Percentiles rank a stretch among this genome's conserved stretches.
These are phyloP conservation scores for Tiphia femorata DNA, from an alignment of 2,888 invertebrate genomes.

Conservation along the genomic window DNA sequence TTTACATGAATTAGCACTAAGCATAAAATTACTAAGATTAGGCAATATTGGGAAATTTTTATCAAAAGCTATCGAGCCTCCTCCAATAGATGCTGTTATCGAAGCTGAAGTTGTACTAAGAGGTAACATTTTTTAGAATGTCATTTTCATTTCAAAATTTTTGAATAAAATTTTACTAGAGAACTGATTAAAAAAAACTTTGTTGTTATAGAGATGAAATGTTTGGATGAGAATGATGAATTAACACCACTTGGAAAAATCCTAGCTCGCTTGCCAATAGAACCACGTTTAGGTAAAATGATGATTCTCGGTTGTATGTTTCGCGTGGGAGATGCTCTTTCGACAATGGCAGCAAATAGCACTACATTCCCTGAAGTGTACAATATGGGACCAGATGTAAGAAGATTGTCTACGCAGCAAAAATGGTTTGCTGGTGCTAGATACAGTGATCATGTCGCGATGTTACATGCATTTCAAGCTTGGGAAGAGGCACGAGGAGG, in stretches of 20 bases:
- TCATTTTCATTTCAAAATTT: not conserved
- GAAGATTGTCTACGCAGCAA: slow-evolving; percentile 86
- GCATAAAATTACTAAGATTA: slow-evolving; percentile 89
- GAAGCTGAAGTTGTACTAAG: slow-evolving; percentile 89
- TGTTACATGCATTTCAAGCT: slow-evolving; percentile 92
- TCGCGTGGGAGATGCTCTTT: slow-evolving; percentile 89
- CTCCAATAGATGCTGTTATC: slow-evolving; percentile 97
- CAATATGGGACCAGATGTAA: slow-evolving; percentile 80
- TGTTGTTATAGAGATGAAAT: slow-evolving; percentile 83
- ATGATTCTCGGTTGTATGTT: slow-evolving; percentile 94
- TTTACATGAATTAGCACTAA: slow-evolving; percentile 92
- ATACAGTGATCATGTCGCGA: slow-evolving; percentile 95
- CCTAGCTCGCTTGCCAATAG: slow-evolving; percentile 94
- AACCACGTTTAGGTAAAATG: slow-evolving; percentile 97
- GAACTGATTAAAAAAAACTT: too few relatives aligned
- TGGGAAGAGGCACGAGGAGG: slow-evolving; percentile 79
- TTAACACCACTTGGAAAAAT: slow-evolving; percentile 94
- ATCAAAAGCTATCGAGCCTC: slow-evolving; percentile 95
- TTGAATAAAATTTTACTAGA: not conserved
- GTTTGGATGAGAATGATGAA: slow-evolving; percentile 88
- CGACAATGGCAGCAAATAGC: slow-evolving; percentile 94
- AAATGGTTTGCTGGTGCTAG: slow-evolving; percentile 87
- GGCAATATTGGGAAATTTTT: slow-evolving; percentile 95
- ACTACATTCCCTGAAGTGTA: slow-evolving; percentile 97
- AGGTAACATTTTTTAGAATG: slow-evolving; percentile 55